A percentile compares a stretch with the other conserved stretches of the same genome.
These are phyloP conservation scores for Drosophila lowei DNA, from an alignment of 1,140 invertebrate genomes.

Conservation along the genomic window DNA sequence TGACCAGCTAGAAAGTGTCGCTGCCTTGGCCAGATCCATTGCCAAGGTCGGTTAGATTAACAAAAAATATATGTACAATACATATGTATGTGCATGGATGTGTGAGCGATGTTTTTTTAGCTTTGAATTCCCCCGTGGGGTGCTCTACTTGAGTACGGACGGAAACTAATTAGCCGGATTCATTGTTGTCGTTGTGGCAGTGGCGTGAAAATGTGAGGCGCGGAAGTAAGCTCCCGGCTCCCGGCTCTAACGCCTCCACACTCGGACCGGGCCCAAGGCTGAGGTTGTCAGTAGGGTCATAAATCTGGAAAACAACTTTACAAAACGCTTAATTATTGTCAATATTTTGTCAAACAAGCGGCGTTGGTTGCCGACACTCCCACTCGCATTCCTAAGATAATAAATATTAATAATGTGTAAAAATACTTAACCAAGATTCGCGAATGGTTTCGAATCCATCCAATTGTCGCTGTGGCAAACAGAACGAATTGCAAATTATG, in stretches of 20 bases:
- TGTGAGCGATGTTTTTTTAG: too few species aligned
- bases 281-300: constrained; percentile 22
- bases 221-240: constrained; percentile 13
- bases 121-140: constrained; percentile 13
- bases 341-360: constrained; percentile 62
- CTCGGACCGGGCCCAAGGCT: constrained; percentile 18
- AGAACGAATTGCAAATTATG: constrained; percentile 60
- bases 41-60: constrained; percentile 45
- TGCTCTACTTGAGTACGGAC: constrained; percentile 23
- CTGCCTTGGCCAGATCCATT: constrained; percentile 56
- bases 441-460: constrained; percentile 22
- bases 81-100: too few species aligned
- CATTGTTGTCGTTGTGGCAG: constrained; percentile 51
- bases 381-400: constrained; percentile 33
- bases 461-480: constrained; percentile 21
- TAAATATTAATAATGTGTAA: constrained; percentile 68
- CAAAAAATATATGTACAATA: too few species aligned
- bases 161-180: constrained; percentile 62
- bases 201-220: constrained; percentile 60
- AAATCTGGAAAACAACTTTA: constrained; percentile 47
- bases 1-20: constrained; percentile 54
- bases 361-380: constrained; percentile 28
- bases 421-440: constrained; percentile 48
- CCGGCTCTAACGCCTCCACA: neutral
- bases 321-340: constrained; percentile 59